Conservation (phyloP, 2,797 vertebrate genomes). For the Poeciliopsis gracilis region DNA sequence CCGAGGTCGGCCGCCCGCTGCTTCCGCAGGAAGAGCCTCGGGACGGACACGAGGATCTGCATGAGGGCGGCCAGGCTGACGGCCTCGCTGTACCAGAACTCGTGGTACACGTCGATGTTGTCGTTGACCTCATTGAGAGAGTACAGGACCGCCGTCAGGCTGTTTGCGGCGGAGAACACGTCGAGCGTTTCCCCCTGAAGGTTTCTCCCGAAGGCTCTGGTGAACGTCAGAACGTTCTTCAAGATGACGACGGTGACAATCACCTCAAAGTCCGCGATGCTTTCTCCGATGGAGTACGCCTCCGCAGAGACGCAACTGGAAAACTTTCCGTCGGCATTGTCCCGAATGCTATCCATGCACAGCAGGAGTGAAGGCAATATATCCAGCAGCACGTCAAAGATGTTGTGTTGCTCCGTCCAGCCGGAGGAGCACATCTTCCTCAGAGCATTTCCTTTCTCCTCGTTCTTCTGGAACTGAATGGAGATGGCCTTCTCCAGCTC, state of each 20-base stretch:
- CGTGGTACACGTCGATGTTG: constrained; percentile 97
- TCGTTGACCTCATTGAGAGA: constrained; percentile 95
- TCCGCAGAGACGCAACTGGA: constrained; percentile 65
- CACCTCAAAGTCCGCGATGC: constrained; percentile 91
- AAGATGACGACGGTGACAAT: constrained; percentile 89
- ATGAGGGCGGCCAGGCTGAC: constrained; percentile 84
- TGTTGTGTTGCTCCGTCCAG: constrained; percentile 90
- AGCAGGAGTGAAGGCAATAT: constrained; percentile 87
- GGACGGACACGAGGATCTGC: constrained; percentile 86
- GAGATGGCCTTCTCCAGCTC: constrained; percentile 85
- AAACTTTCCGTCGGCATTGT: constrained; percentile 77
- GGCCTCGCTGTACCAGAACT: constrained; percentile 98
- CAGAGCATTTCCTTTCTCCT: constrained; percentile 81
- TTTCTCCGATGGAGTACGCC: constrained; percentile 86
- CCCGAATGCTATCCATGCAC: constrained; percentile 88
- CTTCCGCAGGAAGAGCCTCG: constrained; percentile 86
- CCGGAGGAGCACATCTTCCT: constrained; percentile 81
- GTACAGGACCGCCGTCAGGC: constrained; percentile 91
- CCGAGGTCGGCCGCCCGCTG: constrained; percentile 80
- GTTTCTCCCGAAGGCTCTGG: constrained; percentile 93
- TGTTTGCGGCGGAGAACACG: constrained; percentile 93
- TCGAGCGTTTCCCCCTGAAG: constrained; percentile 92
- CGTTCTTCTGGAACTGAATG: constrained; percentile 83
- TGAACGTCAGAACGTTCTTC: constrained; percentile 92
- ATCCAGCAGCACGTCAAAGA: constrained; percentile 90